Evolutionary conservation across 2,888 invertebrate species (phyloP), one percentile per base, ranked within the genome.

Genomic region (Microctonus hyperodae): DNA sequence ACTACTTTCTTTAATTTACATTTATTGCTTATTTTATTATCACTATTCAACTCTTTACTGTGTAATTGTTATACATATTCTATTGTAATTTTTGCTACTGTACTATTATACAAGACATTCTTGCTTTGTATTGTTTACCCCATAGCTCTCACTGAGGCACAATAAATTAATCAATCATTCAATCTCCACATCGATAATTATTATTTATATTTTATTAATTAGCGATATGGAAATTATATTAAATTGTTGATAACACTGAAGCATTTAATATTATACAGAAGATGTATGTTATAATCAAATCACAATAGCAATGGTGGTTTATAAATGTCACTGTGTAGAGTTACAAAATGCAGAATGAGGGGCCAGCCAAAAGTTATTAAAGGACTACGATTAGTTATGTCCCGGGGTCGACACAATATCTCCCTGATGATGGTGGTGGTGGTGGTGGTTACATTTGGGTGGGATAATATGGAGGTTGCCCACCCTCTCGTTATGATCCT

Each of bases 211-310:
- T 28, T 28, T 7, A 28, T 28, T 7, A n/a, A n/a, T n/a, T n/a
- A n/a, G n/a, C 28, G 53, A 48, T 25, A 33, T 31, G 13, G 1
- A 22, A 23, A 22, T 51, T 62, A 22, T 11, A 28, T 28, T 28
- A 28, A 28, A 28, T 58, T 35, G 35, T 64, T 64, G 37, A 57
- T 73, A 77, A 78, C 76, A 74, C 69, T 72, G 67, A 71, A 72
- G 73, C 71, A 70, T 71, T 65, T 65, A 69, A 78, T 79, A 82
- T 82, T 81, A 82, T 71, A 10, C 9, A 55, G 48, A 61, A 70
- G 78, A 81, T 81, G 82, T 81, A 77, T 80, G 81, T 77, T 77
- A 76, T 77, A 80, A 81, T 82, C 80, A 79, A 82, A 80, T 79
- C 76, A 80, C 79, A 77, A 73, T 76, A 78, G 80, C 79, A 76